Conservation (phyloP, 2,888 invertebrate genomes). For the Xanthia icteritia region DNA sequence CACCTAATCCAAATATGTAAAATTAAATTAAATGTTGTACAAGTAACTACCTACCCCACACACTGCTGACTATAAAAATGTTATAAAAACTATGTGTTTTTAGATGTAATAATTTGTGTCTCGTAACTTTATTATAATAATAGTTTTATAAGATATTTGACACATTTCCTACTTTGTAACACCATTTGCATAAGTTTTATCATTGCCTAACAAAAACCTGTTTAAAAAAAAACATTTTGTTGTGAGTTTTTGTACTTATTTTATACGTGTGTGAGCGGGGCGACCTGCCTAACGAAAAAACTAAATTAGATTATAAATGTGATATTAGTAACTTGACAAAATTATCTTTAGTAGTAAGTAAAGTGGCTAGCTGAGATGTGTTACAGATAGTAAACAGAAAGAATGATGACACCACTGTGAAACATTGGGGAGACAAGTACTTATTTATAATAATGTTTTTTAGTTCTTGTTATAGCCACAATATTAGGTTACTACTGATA, state of each 20-base stretch:
- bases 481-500: conserved; percentile 55
- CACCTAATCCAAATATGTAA: neutral
- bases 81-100: conserved; percentile 11
- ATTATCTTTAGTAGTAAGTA: conserved; percentile 51
- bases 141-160: conserved; percentile 42
- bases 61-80: conserved; percentile 10
- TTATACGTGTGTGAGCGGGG: conserved; percentile 28
- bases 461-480: conserved; percentile 56
- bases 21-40: neutral
- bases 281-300: conserved; percentile 24
- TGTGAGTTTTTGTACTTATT: conserved; percentile 55
- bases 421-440: conserved; percentile 50
- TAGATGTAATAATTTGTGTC: conserved; percentile 41
- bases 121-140: conserved; percentile 36
- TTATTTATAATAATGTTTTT: conserved; percentile 63
- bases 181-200: conserved; percentile 19
- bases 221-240: conserved; percentile 12
- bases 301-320: conserved; percentile 58
- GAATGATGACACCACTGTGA: conserved; percentile 13
- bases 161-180: conserved; percentile 36
- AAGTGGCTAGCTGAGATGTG: conserved; percentile 29
- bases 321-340: conserved; percentile 63
- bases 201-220: conserved; percentile 20
- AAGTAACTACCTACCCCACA: neutral
- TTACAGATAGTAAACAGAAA: neutral